Percentiles rank a stretch among this genome's conserved stretches.
phyloP scores from a whole-genome alignment of 2,888 invertebrate species.

The Eupithecia exiguata region DNA sequence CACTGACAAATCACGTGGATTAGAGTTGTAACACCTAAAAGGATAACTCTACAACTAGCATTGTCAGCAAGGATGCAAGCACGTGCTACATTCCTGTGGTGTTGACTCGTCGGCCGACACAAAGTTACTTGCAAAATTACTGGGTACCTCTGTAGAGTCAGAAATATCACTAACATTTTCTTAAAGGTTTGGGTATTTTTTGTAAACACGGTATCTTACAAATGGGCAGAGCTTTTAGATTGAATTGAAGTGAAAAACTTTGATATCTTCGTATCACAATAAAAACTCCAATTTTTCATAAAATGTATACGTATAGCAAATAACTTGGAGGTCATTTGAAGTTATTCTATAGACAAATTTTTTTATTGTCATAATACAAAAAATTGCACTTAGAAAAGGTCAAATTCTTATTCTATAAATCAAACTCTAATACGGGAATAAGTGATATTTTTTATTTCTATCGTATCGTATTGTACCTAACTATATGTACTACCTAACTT shows the following conservation, averaged over 20 bases:
- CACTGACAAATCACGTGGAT: background rate
- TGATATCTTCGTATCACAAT: background rate
- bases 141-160: constrained; percentile 47
- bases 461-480: too few relatives aligned
- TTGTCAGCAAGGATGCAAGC: constrained; percentile 50
- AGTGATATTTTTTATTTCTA: too few relatives aligned
- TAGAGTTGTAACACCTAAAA: background rate
- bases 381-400: too few relatives aligned
- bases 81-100: constrained; percentile 73
- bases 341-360: too few relatives aligned
- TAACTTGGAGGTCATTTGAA: too few relatives aligned
- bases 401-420: too few relatives aligned
- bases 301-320: too few relatives aligned
- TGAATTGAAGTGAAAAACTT: background rate
- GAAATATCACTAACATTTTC: constrained; percentile 31
- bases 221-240: background rate
- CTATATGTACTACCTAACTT: too few relatives aligned
- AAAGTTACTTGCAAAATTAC: constrained; percentile 60
- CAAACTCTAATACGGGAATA: too few relatives aligned
- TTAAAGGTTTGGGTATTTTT: background rate
- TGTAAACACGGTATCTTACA: background rate
- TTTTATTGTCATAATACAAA: too few relatives aligned
- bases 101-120: constrained; percentile 68
- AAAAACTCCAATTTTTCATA: background rate
- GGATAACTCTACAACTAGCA: constrained; percentile 35